Evolutionary conservation across 2,888 invertebrate species (phyloP), one percentile per base, ranked within the genome.

Genomic region (Ornithoptera alexandrae): DNA sequence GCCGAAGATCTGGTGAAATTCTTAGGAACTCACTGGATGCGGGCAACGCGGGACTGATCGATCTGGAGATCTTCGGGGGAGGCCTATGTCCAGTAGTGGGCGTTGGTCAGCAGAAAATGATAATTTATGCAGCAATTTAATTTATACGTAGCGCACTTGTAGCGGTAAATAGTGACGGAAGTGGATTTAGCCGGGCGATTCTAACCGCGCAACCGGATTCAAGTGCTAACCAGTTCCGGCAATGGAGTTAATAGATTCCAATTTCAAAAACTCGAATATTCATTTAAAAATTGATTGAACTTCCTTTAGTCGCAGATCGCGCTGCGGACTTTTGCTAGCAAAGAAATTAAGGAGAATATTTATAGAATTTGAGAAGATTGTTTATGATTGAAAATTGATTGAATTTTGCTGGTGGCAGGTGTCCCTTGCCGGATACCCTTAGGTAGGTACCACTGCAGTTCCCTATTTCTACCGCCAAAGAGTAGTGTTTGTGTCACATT

Each of bases 161-260:
- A 57, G 67, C 62, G 58, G 57, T 68, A 68, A 68, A 62, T 68
- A 68, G n/a, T 67, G 24, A 15, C 58, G 56, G 57, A 46, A 62
- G 67, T 68, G 30, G 57, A 68, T 62, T 68, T 42, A 62, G 67
- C 62, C 58, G 67, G 61, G 57, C 57, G 20, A 30, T 58, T 30
- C 57, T 46, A 62, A 62, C 57, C 46, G 57, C 20, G 56, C 57
- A 58, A 30, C 42, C 58, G 56, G 57, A 62, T 57, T 68, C 42
- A 68, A 68, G 57, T 68, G 62, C 57, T 57, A 62, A 46, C 62
- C 62, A 62, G 67, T 68, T 57, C 46, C 58, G 62, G 30, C 67
- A 62, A 39, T 17, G n/a, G 8, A 57, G 56, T 39, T 61, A 61
- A 53, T 66, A 60, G 46, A 66, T 65, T 65, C 58, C 39, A 56